Evolutionary conservation across 1,140 invertebrate genomes (phyloP), one percentile per base, ranked within the genome.

Genomic region (Calephelis virginiensis): DNA sequence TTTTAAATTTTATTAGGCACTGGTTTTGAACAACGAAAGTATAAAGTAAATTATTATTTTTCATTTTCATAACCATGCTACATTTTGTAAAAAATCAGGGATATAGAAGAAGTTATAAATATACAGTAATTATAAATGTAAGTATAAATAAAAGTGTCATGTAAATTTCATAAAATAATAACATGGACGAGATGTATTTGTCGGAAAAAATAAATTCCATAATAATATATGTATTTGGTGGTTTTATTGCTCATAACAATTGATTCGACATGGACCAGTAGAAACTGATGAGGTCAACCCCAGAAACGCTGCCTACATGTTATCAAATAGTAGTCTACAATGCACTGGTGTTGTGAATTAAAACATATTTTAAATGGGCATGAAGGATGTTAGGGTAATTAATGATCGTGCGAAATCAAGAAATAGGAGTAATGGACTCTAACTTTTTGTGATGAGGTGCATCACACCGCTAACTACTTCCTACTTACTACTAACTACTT

Each of bases 1-100:
- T 62, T 43, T 45, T 45, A 40, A 46, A 62, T 62, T 45, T 62
- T 62, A 62, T 62, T 40, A 61, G 66, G 50, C 50, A 56, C 17
- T 56, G 50, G 17, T 56, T 56, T 28, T 56, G 64, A 70, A 76
- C 75, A 76, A 76, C 75, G 75, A 76, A 76, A 70, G 70, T 74
- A 37, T 62, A 60, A 53, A 62, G 17, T 50, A 67, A 62, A 68
- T 40, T 28, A 60, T 59, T 43, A 62, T 72, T 74, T 64, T 64
- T 72, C 61, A 66, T 71, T 72, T 72, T 70, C 46, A 56, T 67
- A 72, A 64, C 65, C 48, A 43, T 40, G 48, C 38, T 61, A 47
- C 53, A 65, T 64, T 73, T 46, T 37, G 64, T 66, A 69, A 73
- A 73, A 60, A 70, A 64, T 53, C 38, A 43, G 48, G 50, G 48